phyloP scores from a whole-genome alignment of 2,888 invertebrate species.

The Neocrepidodera transversa region DNA sequence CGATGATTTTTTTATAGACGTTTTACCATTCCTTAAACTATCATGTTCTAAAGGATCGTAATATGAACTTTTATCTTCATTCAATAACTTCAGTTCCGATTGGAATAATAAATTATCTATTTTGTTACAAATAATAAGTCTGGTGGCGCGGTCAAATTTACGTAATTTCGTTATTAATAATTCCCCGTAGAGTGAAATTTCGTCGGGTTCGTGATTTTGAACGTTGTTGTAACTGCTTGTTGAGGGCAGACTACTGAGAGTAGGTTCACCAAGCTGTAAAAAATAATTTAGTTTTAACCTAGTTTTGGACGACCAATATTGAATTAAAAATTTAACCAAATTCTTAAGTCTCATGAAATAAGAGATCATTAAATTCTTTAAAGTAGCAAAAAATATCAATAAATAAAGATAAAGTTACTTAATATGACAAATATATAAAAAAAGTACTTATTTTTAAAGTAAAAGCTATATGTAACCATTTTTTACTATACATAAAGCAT shows the following conservation, averaged over 20 bases:
- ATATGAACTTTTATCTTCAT: not conserved
- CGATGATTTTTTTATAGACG: not conserved
- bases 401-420: too few relatives aligned
- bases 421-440: too few relatives aligned
- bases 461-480: too few relatives aligned
- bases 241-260: not conserved
- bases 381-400: too few relatives aligned
- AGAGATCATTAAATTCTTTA: too few relatives aligned
- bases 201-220: conserved; percentile 9
- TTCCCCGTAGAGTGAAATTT: conserved; percentile 28
- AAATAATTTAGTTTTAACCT: too few relatives aligned
- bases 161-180: conserved; percentile 31
- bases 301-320: too few relatives aligned
- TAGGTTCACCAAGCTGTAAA: not conserved
- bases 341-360: too few relatives aligned
- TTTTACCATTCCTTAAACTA: not conserved
- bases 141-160: conserved; percentile 14
- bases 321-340: too few relatives aligned
- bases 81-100: conserved; percentile 20
- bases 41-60: not conserved
- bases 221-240: not conserved
- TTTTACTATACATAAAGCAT: too few relatives aligned
- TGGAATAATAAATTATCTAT: conserved; percentile 35
- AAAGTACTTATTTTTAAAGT: too few relatives aligned
- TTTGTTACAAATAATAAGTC: conserved; percentile 31